These are phyloP conservation scores for Mus spretus DNA, from an alignment of 2,797 vertebrate species.

Conservation along the genomic window DNA sequence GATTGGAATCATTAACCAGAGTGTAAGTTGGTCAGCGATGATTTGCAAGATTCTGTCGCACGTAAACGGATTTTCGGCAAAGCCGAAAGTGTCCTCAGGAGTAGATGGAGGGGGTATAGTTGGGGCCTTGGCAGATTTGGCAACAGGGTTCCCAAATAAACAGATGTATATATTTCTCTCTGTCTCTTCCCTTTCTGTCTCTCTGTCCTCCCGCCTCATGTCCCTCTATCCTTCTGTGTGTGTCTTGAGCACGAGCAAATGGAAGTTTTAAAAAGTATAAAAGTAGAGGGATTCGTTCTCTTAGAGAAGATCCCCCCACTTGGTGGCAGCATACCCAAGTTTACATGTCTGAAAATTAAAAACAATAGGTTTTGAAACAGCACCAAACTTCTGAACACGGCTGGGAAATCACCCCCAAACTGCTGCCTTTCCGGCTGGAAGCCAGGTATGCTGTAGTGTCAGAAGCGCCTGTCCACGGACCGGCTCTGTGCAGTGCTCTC, in stretches of 20 bases:
- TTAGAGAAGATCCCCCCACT: conserved; percentile 33
- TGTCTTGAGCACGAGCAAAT: conserved; percentile 16
- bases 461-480: background rate
- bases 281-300: background rate
- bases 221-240: background rate
- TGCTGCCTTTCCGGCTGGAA: background rate
- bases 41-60: background rate
- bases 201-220: fast-evolving
- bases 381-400: background rate
- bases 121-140: background rate
- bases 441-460: background rate
- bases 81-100: background rate
- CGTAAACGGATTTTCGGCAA: background rate
- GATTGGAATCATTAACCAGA: background rate
- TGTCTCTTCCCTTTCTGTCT: background rate
- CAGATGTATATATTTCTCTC: background rate
- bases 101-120: background rate
- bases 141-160: background rate
- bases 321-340: conserved; percentile 64
- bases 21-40: background rate
- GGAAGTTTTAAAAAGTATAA: conserved; percentile 34
- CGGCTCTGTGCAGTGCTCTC: too few species aligned
- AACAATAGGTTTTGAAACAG: background rate
- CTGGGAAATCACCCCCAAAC: background rate
- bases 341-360: background rate